Base-by-base conservation (phyloP, 2,797 vertebrate species). In the Danio choprae region DNA sequence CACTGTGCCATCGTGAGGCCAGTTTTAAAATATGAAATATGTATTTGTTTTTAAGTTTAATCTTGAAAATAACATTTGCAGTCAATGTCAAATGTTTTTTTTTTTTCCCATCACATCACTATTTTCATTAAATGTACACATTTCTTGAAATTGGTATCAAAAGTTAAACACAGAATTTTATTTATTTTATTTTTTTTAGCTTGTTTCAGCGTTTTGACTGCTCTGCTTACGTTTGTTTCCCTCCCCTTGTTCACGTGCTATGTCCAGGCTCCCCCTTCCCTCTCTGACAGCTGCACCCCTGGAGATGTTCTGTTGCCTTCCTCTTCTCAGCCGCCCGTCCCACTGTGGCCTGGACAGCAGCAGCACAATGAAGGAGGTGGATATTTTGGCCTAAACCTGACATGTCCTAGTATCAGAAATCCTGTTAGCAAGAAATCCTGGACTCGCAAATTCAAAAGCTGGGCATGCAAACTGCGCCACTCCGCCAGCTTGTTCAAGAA, bases 331-430 rank as follows among this genome's bases (percentile, higher is more conserved):
- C 92, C 91, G 81, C 93, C 87, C 83, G 90, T 92, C 89, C 93
- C 90, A 81, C 87, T 91, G 83, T 87, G 89, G 88, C 90, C 92
- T 20, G 91, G 92, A 95, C 93, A 94, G 91, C 94, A 87, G 86
- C 91, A 94, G 90, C 95, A 95, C 88, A 94, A 93, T 94, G 94
- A 93, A 95, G 95, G 95, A 98, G 96, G 96, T 98, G 96, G 96
- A 97, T 98, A 97, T 97, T 96, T 96, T 97, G 96, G 95, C 96
- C 96, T 97, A 97, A 96, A 96, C 95, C 96, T 96, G 95, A 96
- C 96, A 96, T 97, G 96, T 97, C 96, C 96, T 97, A 97, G 95
- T 97, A 96, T 97, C 95, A 97, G 93, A 96, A 97, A 95, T 95
- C 96, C 96, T 91, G 95, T 96, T 96, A 96, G 97, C 96, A 97